These are phyloP conservation scores for Dipus sagitta DNA, from an alignment of 2,797 vertebrate genomes.

Conservation along the genomic window DNA sequence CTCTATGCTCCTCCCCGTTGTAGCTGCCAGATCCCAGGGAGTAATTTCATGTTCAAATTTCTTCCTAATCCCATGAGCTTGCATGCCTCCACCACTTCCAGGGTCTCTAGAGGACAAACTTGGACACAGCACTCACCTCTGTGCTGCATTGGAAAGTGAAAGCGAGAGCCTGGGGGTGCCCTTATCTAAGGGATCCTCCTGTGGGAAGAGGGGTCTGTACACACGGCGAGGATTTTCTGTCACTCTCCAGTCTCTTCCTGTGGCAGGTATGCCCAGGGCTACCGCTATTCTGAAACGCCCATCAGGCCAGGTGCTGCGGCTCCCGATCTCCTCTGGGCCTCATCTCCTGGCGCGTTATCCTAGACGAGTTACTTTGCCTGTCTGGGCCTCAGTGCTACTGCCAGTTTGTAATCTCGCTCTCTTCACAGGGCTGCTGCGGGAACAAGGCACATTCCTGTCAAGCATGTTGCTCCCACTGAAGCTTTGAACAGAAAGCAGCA, in stretches of 20 bases:
- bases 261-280: neutral
- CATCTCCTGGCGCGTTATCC: neutral
- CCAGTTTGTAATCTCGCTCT: neutral
- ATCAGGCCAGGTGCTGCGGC: neutral
- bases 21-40: constrained; percentile 46
- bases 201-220: neutral
- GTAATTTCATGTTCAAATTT: constrained; percentile 71
- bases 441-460: neutral
- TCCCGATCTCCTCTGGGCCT: neutral
- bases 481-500: neutral
- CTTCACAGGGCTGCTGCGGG: neutral
- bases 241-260: neutral
- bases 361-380: neutral
- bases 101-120: neutral
- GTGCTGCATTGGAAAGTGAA: neutral
- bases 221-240: neutral
- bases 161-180: neutral
- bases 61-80: constrained; percentile 71
- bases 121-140: neutral
- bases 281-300: neutral
- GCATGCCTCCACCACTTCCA: neutral
- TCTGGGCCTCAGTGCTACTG: neutral
- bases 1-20: neutral
- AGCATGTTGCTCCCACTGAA: neutral
- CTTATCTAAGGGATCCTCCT: neutral